Percentiles rank a stretch among this genome's conserved stretches.
These are phyloP conservation scores for Pammene fasciana DNA, from an alignment of 2,888 invertebrate species.

Conservation along the genomic window DNA sequence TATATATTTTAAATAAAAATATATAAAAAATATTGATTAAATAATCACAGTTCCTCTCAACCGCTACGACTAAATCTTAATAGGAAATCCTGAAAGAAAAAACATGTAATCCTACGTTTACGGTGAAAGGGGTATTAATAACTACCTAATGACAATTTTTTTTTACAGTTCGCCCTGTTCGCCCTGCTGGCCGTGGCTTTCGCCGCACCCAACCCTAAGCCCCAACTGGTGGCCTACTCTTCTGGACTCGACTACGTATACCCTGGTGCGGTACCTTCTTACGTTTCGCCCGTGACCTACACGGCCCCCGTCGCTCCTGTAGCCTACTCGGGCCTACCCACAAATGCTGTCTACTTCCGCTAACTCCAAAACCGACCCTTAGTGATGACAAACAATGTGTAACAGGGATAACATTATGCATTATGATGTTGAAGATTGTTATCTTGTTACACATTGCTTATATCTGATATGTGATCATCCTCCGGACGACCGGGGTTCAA, in stretches of 20 bases:
- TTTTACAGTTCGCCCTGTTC: constrained; percentile 74
- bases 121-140: no score
- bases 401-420: background rate
- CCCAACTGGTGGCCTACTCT: constrained; percentile 59
- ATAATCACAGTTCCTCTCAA: no score
- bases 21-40: no score
- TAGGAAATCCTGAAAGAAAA: no score
- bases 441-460: background rate
- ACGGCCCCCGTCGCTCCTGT: constrained; percentile 51
- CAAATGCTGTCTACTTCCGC: constrained; percentile 53
- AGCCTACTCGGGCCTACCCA: constrained; percentile 58
- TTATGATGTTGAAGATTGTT: background rate
- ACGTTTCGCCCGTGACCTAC: constrained; percentile 52
- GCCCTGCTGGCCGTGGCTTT: constrained; percentile 78
- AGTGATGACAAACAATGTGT: background rate
- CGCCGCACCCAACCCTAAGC: constrained; percentile 71
- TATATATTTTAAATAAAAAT: no score
- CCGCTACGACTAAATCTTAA: no score
- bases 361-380: constrained; percentile 34
- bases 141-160: background rate
- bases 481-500: background rate
- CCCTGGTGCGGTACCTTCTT: constrained; percentile 56
- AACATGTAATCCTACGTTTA: no score
- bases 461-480: background rate
- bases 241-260: constrained; percentile 63